Conservation (phyloP, 1,140 invertebrate species). For the Drosophila bocqueti region DNA sequence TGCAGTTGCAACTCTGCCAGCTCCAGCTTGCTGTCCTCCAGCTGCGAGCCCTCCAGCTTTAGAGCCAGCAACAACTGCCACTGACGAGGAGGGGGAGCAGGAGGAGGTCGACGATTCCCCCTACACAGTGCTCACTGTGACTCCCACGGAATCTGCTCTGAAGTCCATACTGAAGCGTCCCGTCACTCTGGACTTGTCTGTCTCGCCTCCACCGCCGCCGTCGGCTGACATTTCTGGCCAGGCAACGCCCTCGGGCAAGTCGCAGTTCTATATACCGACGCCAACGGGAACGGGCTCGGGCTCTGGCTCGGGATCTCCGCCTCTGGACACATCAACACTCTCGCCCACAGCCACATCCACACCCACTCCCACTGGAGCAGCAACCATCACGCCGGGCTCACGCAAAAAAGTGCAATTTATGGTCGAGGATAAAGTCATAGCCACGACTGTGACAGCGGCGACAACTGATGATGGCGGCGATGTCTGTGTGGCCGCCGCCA, state of each 20-base stretch:
- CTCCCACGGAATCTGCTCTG: conserved; percentile 79
- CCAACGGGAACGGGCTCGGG: conserved; percentile 77
- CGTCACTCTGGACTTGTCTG: conserved; percentile 59
- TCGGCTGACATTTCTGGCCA: conserved; percentile 20
- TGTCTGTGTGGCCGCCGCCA: conserved; percentile 43
- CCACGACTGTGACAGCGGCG: conserved; percentile 55
- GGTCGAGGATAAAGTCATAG: conserved; percentile 86
- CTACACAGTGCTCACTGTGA: conserved; percentile 65
- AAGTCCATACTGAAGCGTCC: conserved; percentile 91
- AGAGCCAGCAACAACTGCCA: neutral
- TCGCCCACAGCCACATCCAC: conserved; percentile 31
- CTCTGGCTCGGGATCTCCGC: neutral
- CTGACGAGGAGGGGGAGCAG: conserved; percentile 13
- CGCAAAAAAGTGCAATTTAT: conserved; percentile 88
- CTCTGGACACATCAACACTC: conserved; percentile 14
- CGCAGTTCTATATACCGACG: conserved; percentile 89
- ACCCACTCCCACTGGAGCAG: conserved; percentile 25
- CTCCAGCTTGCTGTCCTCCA: neutral
- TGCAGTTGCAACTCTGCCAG: conserved; percentile 12
- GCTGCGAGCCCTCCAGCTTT: neutral
- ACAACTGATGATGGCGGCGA: conserved; percentile 76
- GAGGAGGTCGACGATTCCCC: conserved; percentile 18
- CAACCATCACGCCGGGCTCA: conserved; percentile 49
- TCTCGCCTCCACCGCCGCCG: neutral
- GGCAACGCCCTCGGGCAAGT: conserved; percentile 85